phyloP scores from a whole-genome alignment of 1,140 invertebrate genomes.

The Atta cephalotes region DNA sequence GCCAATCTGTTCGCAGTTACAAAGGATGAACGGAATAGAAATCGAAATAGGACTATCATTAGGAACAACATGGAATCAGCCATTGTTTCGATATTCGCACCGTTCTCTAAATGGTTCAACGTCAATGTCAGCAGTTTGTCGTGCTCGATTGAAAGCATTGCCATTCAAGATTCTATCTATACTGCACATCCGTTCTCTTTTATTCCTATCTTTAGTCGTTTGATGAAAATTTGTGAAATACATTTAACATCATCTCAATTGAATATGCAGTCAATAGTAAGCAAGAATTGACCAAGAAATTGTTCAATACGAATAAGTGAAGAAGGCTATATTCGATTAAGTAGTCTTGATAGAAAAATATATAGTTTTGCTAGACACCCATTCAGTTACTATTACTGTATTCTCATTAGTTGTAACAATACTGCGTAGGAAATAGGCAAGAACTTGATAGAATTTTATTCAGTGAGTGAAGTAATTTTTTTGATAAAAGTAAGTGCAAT shows the following conservation, averaged over 20 bases:
- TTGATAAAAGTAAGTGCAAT: too few species aligned
- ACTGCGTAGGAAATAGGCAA: too few species aligned
- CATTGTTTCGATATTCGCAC: constrained; percentile 48
- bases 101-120: constrained; percentile 47
- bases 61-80: constrained; percentile 19
- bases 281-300: too few species aligned
- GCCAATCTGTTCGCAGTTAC: constrained; percentile 28
- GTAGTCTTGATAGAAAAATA: too few species aligned
- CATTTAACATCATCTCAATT: neutral
- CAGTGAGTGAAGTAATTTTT: too few species aligned
- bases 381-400: too few species aligned
- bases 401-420: too few species aligned
- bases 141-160: constrained; percentile 18
- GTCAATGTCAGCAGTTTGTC: constrained; percentile 51
- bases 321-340: too few species aligned
- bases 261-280: neutral
- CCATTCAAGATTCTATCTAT: neutral
- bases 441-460: too few species aligned
- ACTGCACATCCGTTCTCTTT: neutral
- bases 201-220: neutral
- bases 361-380: too few species aligned
- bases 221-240: neutral
- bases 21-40: constrained; percentile 46
- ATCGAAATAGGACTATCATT: constrained; percentile 45
- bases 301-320: too few species aligned